phyloP scores from a whole-genome alignment of 1,140 invertebrate species.

The Magallana ariakensis region DNA sequence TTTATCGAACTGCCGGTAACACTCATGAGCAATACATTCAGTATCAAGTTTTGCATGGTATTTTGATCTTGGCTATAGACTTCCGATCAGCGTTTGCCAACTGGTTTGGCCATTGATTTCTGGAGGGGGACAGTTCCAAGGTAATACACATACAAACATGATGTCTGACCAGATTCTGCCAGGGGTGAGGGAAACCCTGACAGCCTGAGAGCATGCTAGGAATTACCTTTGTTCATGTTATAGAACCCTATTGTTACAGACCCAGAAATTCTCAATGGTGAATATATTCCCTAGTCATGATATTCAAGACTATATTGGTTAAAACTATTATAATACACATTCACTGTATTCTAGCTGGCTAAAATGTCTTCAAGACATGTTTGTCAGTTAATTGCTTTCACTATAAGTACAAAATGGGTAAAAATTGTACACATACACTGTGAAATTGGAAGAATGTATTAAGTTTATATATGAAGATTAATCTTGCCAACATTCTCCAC shows the following conservation, averaged over 20 bases:
- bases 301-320: neutral
- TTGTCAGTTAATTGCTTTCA: too few relatives aligned
- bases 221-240: neutral
- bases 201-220: neutral
- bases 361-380: too few relatives aligned
- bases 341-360: too few relatives aligned
- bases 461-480: too few relatives aligned
- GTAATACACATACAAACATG: constrained; percentile 13
- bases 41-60: too few relatives aligned
- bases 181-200: neutral
- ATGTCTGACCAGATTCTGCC: neutral
- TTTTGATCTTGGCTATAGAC: neutral
- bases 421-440: too few relatives aligned
- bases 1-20: too few relatives aligned
- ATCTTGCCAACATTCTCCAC: too few relatives aligned
- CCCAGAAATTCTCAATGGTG: neutral
- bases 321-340: too few relatives aligned
- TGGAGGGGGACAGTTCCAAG: neutral
- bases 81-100: constrained; percentile 8
- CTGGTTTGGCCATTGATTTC: constrained; percentile 21
- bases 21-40: too few relatives aligned
- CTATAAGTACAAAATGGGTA: too few relatives aligned
- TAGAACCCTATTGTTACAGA: neutral
- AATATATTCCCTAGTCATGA: neutral
- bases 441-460: too few relatives aligned